A percentile compares a stretch with the other conserved stretches of the same genome.
Evolutionary conservation across 2,113 vertebrate species (phyloP).

Genomic region (Morone chrysops): DNA sequence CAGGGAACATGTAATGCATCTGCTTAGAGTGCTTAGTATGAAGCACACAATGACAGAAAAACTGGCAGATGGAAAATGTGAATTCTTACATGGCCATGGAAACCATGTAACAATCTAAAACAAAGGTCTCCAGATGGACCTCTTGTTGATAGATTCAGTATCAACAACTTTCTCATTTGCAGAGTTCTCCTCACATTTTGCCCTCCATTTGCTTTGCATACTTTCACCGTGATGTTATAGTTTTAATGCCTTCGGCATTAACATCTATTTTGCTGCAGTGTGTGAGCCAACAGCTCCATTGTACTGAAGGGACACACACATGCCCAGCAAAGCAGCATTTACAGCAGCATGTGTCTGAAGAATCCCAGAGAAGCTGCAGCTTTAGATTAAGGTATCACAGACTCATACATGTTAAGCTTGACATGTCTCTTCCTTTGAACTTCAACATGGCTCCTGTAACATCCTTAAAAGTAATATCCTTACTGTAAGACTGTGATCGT

Average conservation of each 20-base stretch:
- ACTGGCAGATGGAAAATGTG: constrained; percentile 52
- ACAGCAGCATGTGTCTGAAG: constrained; percentile 43
- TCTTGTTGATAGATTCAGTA: constrained; percentile 51
- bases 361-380: constrained; percentile 49
- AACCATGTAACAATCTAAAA: constrained; percentile 48
- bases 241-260: constrained; percentile 40
- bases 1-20: constrained; percentile 19
- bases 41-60: constrained; percentile 43
- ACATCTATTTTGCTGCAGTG: constrained; percentile 37
- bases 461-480: not conserved
- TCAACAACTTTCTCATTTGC: constrained; percentile 52
- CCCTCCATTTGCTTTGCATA: constrained; percentile 55
- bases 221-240: constrained; percentile 59
- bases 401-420: constrained; percentile 62
- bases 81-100: constrained; percentile 47
- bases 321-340: constrained; percentile 3
- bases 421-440: constrained; percentile 58
- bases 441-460: constrained; percentile 17
- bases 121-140: constrained; percentile 49
- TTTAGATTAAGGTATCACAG: constrained; percentile 65
- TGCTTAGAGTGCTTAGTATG: constrained; percentile 14
- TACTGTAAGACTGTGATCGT: constrained; percentile 18
- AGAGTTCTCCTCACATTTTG: constrained; percentile 32
- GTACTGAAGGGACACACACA: constrained; percentile 14
- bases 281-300: constrained; percentile 39